These are phyloP conservation scores for Sphenopsis melanotis DNA, from an alignment of 2,797 vertebrate genomes.

Conservation along the genomic window DNA sequence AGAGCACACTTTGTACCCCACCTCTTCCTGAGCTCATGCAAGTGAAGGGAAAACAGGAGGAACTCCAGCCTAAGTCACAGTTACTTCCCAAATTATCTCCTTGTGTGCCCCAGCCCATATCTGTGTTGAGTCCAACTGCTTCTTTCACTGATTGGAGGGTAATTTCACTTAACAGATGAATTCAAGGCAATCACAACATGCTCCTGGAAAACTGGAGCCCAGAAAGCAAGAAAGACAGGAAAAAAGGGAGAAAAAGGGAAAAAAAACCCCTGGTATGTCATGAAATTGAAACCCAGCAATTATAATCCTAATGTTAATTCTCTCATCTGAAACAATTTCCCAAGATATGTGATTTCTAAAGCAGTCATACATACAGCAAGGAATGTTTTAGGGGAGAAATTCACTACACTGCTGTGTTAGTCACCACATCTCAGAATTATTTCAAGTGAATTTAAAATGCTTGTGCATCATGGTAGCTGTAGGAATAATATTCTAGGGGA, in stretches of 20 bases:
- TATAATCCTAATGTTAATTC: background rate
- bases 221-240: background rate
- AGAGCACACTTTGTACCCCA: background rate
- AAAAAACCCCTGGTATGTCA: background rate
- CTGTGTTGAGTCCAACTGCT: background rate
- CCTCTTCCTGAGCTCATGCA: background rate
- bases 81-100: background rate
- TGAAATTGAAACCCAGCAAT: background rate
- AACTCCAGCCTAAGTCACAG: background rate
- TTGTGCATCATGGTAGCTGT: background rate
- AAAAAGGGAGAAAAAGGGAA: background rate
- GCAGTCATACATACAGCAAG: background rate
- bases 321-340: conserved; percentile 12
- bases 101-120: background rate
- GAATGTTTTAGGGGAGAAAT: background rate
- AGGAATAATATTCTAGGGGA: conserved; percentile 45
- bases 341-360: background rate
- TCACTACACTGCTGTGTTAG: background rate
- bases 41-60: background rate
- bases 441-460: conserved; percentile 20
- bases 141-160: background rate
- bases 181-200: background rate
- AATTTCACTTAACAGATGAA: background rate
- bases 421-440: background rate
- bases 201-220: background rate